Conservation (phyloP, 2,113 vertebrate genomes). For the Turnix velox region DNA sequence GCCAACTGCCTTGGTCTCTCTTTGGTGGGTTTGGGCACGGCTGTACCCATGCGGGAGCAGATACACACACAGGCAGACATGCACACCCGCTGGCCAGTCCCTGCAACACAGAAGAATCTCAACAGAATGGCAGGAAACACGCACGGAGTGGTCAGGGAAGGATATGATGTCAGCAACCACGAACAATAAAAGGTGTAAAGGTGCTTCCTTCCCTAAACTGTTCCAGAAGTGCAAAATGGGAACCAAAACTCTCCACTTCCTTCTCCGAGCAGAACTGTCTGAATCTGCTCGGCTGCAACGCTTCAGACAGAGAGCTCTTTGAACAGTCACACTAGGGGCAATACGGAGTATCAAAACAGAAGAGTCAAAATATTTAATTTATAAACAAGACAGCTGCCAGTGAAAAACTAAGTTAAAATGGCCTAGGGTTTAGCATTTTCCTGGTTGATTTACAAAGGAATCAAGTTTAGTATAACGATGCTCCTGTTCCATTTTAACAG, state of each 20-base stretch:
- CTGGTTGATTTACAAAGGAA: conserved; percentile 19
- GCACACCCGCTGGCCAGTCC: conserved; percentile 48
- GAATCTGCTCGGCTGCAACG: conserved; percentile 65
- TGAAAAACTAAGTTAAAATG: conserved; percentile 15
- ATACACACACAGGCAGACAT: neutral
- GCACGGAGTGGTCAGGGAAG: conserved; percentile 84
- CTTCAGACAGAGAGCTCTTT: conserved; percentile 62
- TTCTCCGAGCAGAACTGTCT: conserved; percentile 73
- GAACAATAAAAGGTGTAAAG: conserved; percentile 99
- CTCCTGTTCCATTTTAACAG: neutral
- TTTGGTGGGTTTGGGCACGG: neutral
- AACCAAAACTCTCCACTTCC: conserved; percentile 88
- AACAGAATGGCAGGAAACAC: conserved; percentile 91
- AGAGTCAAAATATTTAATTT: conserved; percentile 32
- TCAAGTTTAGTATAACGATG: neutral
- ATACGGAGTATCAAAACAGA: conserved; percentile 39
- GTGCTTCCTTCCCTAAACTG: conserved; percentile 98
- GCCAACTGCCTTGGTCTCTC: neutral
- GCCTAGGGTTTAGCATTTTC: neutral
- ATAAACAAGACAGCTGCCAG: conserved; percentile 41
- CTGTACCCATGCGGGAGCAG: neutral
- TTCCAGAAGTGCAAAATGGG: conserved; percentile 85
- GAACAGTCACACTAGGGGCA: conserved; percentile 64
- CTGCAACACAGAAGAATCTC: conserved; percentile 72
- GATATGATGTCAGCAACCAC: conserved; percentile 93